These are phyloP conservation scores for Anoplophora glabripennis DNA, from an alignment of 1,140 invertebrate species.

Conservation along the genomic window DNA sequence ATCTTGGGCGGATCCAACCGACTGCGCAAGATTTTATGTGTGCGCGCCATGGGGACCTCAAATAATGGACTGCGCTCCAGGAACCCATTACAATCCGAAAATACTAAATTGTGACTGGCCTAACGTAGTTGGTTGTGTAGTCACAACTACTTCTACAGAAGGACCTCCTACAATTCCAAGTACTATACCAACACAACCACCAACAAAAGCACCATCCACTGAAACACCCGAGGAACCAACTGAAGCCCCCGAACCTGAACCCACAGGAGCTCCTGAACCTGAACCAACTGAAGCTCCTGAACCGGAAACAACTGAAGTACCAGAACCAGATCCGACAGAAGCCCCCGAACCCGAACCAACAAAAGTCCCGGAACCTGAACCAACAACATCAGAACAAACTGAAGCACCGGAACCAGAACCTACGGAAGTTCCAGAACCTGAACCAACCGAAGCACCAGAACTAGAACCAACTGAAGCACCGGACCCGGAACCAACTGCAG, in stretches of 20 bases:
- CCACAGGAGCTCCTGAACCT: background rate
- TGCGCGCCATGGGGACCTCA: slow-evolving; percentile 20
- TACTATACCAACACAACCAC: background rate
- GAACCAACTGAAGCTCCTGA: background rate
- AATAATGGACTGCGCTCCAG: slow-evolving; percentile 41
- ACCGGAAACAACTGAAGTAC: background rate
- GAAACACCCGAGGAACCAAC: background rate
- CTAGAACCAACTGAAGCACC: background rate
- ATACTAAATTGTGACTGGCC: slow-evolving; percentile 47
- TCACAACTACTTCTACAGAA: slow-evolving; percentile 13
- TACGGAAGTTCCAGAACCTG: background rate
- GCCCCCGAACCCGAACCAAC: too few relatives aligned
- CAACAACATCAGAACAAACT: background rate
- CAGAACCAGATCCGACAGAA: too few relatives aligned
- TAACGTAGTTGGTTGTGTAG: slow-evolving; percentile 34
- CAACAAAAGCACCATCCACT: background rate
- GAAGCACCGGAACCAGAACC: background rate
- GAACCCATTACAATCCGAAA: slow-evolving; percentile 45
- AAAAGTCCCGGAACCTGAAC: too few relatives aligned
- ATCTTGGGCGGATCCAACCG: slow-evolving; percentile 12
- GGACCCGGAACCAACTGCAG: background rate
- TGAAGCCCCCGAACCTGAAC: background rate
- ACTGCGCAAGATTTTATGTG: slow-evolving; percentile 25
- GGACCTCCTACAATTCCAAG: background rate
- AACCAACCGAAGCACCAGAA: background rate